A percentile compares a stretch with the other conserved stretches of the same genome.
phyloP scores from a whole-genome alignment of 2,888 invertebrate species.

The Plemyria rubiginata region DNA sequence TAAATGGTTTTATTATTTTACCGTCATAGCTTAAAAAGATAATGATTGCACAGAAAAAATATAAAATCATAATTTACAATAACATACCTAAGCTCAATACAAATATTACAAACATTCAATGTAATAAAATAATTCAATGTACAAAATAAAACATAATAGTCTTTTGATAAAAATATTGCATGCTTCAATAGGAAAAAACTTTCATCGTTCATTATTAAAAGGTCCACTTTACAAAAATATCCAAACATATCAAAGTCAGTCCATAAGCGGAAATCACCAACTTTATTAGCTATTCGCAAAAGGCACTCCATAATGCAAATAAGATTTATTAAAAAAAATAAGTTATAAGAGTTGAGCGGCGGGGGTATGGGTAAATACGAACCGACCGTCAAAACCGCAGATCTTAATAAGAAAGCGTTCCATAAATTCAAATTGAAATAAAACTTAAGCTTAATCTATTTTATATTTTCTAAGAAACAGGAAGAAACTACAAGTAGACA shows the following conservation, averaged over 20 bases:
- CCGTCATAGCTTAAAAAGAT: constrained; percentile 45
- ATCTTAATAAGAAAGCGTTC: constrained; percentile 53
- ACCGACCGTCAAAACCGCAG: constrained; percentile 50
- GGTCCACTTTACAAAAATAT: constrained; percentile 67
- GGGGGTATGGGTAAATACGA: constrained; percentile 40
- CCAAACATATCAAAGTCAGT: constrained; percentile 72
- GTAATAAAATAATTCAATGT: constrained; percentile 41
- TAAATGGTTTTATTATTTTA: constrained; percentile 39
- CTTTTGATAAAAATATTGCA: constrained; percentile 61
- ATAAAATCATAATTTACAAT: constrained; percentile 59
- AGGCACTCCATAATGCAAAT: constrained; percentile 70
- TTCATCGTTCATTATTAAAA: constrained; percentile 48
- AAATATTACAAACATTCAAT: constrained; percentile 44
- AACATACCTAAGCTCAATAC: constrained; percentile 70
- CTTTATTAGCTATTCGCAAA: constrained; percentile 61
- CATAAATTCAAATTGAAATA: constrained; percentile 46
- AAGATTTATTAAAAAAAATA: constrained; percentile 28
- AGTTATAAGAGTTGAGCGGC: constrained; percentile 20
- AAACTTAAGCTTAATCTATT: constrained; percentile 57
- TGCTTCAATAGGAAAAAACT: constrained; percentile 49
- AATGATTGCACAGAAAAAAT: constrained; percentile 58
- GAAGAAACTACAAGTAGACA: constrained; percentile 71
- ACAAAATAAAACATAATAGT: constrained; percentile 47
- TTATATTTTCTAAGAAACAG: constrained; percentile 65
- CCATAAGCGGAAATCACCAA: constrained; percentile 64